phyloP scores from a whole-genome alignment of 1,140 invertebrate genomes.

The Phenacoccus solenopsis region DNA sequence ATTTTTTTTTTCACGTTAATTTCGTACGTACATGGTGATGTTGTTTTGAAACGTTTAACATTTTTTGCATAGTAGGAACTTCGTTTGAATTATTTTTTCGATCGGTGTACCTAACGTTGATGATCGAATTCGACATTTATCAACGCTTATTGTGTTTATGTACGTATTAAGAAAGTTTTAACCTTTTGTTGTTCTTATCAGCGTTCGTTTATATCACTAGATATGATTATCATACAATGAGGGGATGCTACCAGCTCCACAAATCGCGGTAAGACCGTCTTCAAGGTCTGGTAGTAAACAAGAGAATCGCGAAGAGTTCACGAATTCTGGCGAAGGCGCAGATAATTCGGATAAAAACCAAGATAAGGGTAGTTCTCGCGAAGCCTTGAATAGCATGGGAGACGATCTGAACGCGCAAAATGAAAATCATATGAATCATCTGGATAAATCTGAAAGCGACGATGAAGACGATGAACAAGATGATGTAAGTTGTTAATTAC shows the following conservation, averaged over 20 bases:
- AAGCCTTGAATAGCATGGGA: background rate
- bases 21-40: too few relatives aligned
- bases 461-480: conserved; percentile 7
- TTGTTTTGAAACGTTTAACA: too few relatives aligned
- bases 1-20: too few relatives aligned
- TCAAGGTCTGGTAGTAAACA: conserved; percentile 5
- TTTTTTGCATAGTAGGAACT: too few relatives aligned
- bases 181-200: background rate
- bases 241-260: conserved; percentile 5
- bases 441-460: conserved; percentile 7
- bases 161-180: too few relatives aligned
- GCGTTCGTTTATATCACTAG: background rate
- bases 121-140: too few relatives aligned
- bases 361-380: background rate
- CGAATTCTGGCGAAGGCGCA: background rate
- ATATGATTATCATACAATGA: background rate
- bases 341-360: background rate
- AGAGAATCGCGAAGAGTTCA: background rate
- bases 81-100: too few relatives aligned
- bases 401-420: background rate
- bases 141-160: too few relatives aligned
- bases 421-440: background rate
- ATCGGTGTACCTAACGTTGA: too few relatives aligned
- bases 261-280: background rate
- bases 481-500: background rate